Evolutionary conservation across 30 jellyfish, hydroid and myxozoan species (phyloP).

Genomic region (Hydractinia symbiolongicarpus): DNA sequence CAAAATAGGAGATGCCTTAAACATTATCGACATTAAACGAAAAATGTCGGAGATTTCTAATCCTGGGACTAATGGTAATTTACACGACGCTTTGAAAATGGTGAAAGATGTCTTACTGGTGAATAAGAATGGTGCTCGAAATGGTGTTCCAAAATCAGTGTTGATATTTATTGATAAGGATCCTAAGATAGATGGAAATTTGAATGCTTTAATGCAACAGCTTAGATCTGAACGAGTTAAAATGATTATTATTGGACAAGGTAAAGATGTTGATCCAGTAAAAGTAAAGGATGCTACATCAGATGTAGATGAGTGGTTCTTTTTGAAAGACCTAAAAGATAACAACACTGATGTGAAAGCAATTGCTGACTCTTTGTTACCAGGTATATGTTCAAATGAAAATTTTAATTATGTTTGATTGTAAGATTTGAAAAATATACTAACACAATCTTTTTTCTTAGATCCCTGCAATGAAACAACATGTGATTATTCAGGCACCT

Average conservation of each 20-base stretch:
- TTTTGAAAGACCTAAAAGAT: conserved; percentile 39
- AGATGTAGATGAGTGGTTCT: conserved; percentile 38
- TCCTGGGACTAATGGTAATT: conserved; percentile 4
- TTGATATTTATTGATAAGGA: conserved; percentile 33
- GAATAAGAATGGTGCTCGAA: conserved; percentile 67
- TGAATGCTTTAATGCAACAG: neutral
- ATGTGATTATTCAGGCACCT: conserved; percentile 43
- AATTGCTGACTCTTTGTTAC: conserved; percentile 38
- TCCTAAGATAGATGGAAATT: neutral
- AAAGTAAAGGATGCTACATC: conserved; percentile 20
- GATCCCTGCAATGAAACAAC: conserved; percentile 2
- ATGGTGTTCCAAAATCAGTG: conserved; percentile 54
- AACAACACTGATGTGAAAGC: conserved; percentile 32
- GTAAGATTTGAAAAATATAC: no score
- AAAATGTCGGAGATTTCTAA: neutral
- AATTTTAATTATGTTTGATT: no score
- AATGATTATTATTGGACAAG: conserved; percentile 35
- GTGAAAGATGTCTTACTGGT: conserved; percentile 55
- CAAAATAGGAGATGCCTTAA: conserved; percentile 32
- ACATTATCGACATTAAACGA: neutral
- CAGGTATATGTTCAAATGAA: conserved; percentile 26
- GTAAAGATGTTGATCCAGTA: conserved; percentile 8
- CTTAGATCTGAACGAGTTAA: conserved; percentile 34
- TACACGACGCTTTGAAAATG: conserved; percentile 45
- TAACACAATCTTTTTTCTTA: neutral